phyloP scores from a whole-genome alignment of 2,888 invertebrate genomes.

The Acanthosoma haemorrhoidale region DNA sequence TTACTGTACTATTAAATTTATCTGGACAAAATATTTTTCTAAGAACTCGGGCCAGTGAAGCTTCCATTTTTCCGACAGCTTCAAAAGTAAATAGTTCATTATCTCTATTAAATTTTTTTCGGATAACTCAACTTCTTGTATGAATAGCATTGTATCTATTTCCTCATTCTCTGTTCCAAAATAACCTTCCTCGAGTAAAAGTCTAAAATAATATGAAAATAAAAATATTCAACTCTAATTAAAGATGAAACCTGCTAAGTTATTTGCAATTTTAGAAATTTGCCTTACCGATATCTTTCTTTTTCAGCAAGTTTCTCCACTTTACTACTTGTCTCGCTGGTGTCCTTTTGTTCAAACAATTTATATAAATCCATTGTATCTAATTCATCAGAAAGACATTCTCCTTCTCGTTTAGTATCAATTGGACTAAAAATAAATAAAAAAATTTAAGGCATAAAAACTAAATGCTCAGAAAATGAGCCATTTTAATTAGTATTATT shows the following conservation, averaged over 20 bases:
- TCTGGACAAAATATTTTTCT: slow-evolving; percentile 54
- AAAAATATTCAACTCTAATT: too few species aligned
- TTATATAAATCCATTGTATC: slow-evolving; percentile 58
- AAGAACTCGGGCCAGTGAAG: slow-evolving; percentile 61
- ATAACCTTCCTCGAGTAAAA: slow-evolving; percentile 50
- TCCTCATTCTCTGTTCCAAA: slow-evolving; percentile 62
- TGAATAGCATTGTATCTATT: slow-evolving; percentile 59
- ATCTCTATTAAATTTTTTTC: slow-evolving; percentile 53
- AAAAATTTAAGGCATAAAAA: too few species aligned
- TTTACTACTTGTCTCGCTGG: slow-evolving; percentile 29
- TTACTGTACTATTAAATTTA: slow-evolving; percentile 50
- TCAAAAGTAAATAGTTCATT: slow-evolving; percentile 56
- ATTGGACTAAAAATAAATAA: slow-evolving; percentile 45
- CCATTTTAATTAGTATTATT: too few species aligned
- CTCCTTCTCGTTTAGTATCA: slow-evolving; percentile 40
- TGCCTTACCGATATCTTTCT: slow-evolving; percentile 31
- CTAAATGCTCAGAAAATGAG: too few species aligned
- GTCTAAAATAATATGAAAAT: neutral
- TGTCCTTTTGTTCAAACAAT: slow-evolving; percentile 54
- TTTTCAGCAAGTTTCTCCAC: slow-evolving; percentile 1
- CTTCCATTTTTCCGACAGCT: slow-evolving; percentile 58
- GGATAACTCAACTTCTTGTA: slow-evolving; percentile 51
- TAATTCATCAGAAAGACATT: slow-evolving; percentile 51
- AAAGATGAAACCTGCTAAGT: too few species aligned
- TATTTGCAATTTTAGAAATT: neutral